Conservation (phyloP, 2,888 invertebrate species). For the Synergus itoensis region DNA sequence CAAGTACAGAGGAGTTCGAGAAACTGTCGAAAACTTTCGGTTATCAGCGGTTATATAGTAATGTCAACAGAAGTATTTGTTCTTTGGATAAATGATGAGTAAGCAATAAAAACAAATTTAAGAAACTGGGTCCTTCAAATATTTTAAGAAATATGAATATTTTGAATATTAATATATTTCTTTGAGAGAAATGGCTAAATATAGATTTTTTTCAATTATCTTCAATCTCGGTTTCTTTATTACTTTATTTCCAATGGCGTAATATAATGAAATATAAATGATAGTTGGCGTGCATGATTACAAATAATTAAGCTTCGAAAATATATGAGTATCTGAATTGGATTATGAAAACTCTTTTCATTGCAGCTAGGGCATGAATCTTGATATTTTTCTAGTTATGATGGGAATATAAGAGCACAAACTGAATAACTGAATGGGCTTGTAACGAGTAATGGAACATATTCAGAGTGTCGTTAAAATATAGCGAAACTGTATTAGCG, state of each 20-base stretch:
- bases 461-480: background rate
- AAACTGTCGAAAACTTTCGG: conserved; percentile 1
- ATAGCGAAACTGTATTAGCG: conserved; percentile 8
- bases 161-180: no score
- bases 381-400: conserved; percentile 1
- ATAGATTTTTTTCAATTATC: background rate
- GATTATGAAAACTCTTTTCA: background rate
- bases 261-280: no score
- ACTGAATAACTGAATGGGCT: conserved; percentile 17
- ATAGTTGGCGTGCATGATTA: no score
- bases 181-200: background rate
- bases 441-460: conserved; percentile 2
- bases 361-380: background rate
- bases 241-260: no score
- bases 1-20: background rate
- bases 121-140: background rate
- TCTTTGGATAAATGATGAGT: conserved; percentile 2
- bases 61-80: conserved; percentile 23
- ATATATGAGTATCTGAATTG: no score
- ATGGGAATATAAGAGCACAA: conserved; percentile 26
- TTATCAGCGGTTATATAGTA: background rate
- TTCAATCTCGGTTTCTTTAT: no score
- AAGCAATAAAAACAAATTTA: background rate
- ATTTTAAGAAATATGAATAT: background rate
- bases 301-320: no score